phyloP scores from a whole-genome alignment of 2,113 vertebrate genomes.

The Perca flavescens region DNA sequence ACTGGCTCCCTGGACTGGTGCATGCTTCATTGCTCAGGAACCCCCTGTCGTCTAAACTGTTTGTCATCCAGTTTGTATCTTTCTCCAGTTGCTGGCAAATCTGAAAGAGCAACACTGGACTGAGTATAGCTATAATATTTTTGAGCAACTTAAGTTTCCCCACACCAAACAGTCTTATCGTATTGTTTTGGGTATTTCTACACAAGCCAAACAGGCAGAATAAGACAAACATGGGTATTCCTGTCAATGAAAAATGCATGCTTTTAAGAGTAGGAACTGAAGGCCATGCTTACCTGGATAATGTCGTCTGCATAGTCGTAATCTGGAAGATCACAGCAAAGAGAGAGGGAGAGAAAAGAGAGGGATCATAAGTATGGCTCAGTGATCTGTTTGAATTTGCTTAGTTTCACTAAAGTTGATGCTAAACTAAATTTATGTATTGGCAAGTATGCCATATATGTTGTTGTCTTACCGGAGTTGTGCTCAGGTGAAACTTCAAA shows the following conservation, averaged over 20 bases:
- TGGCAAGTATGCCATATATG: not conserved
- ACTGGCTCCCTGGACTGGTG: slow-evolving; percentile 81
- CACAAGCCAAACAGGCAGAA: slow-evolving; percentile 45
- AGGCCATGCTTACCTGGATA: slow-evolving; percentile 76
- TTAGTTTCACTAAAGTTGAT: not conserved
- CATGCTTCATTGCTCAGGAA: slow-evolving; percentile 81
- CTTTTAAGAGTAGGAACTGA: not conserved
- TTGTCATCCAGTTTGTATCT: slow-evolving; percentile 58
- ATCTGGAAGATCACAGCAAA: slow-evolving; percentile 51
- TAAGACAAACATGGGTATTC: slow-evolving; percentile 72
- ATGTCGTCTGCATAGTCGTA: slow-evolving; percentile 62
- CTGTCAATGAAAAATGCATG: slow-evolving; percentile 77
- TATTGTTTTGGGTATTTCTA: slow-evolving; percentile 7
- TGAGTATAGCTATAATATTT: slow-evolving; percentile 54
- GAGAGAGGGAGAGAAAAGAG: slow-evolving; percentile 18
- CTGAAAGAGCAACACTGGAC: slow-evolving; percentile 76
- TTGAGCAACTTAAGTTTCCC: slow-evolving; percentile 15
- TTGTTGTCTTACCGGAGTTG: slow-evolving; percentile 63
- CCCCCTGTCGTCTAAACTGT: slow-evolving; percentile 54
- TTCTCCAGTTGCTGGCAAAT: slow-evolving; percentile 80
- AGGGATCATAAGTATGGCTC: slow-evolving; percentile 6
- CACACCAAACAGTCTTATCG: slow-evolving; percentile 14
- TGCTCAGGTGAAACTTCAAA: slow-evolving; percentile 84
- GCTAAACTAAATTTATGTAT: not conserved
- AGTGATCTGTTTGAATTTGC: not conserved